A percentile compares a stretch with the other conserved stretches of the same genome.
phyloP scores from a whole-genome alignment of 2,888 invertebrate genomes.

The Neria commutata region DNA sequence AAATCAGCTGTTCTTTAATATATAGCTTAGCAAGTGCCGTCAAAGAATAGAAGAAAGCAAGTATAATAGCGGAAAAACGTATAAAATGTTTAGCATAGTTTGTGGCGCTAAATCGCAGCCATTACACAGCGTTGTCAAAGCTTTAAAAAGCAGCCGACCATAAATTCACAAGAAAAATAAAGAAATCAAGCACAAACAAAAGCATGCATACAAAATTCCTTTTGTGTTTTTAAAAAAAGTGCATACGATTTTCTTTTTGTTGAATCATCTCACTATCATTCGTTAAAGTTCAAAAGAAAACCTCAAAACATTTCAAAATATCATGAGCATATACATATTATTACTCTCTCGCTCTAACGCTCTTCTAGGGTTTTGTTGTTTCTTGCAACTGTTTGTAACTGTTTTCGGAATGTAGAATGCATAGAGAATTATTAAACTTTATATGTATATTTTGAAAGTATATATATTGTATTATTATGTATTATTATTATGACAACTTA shows the following conservation, averaged over 20 bases:
- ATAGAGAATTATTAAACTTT: constrained; percentile 1
- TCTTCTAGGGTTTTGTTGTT: constrained; percentile 49
- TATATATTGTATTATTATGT: constrained; percentile 32
- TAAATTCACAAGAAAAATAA: too few species aligned
- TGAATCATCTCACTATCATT: not conserved
- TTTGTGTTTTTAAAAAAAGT: too few species aligned
- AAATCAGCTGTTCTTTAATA: not conserved
- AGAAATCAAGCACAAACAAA: too few species aligned
- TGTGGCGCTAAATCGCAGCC: too few species aligned
- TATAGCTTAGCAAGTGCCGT: not conserved
- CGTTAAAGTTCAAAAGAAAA: constrained; percentile 14
- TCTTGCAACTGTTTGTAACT: constrained; percentile 51
- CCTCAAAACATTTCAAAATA: constrained; percentile 1
- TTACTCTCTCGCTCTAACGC: constrained; percentile 36
- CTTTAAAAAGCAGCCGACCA: too few species aligned
- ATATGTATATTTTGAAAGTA: constrained; percentile 22
- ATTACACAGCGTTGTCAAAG: too few species aligned
- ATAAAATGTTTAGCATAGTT: too few species aligned
- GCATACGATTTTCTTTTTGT: not conserved
- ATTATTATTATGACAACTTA: constrained; percentile 10
- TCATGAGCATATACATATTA: constrained; percentile 19
- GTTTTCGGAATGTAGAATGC: constrained; percentile 31
- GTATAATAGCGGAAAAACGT: too few species aligned
- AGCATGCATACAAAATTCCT: too few species aligned
- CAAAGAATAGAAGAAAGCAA: too few species aligned